Base-by-base conservation (phyloP, 1,140 invertebrate genomes). In the Nasonia vitripennis region DNA sequence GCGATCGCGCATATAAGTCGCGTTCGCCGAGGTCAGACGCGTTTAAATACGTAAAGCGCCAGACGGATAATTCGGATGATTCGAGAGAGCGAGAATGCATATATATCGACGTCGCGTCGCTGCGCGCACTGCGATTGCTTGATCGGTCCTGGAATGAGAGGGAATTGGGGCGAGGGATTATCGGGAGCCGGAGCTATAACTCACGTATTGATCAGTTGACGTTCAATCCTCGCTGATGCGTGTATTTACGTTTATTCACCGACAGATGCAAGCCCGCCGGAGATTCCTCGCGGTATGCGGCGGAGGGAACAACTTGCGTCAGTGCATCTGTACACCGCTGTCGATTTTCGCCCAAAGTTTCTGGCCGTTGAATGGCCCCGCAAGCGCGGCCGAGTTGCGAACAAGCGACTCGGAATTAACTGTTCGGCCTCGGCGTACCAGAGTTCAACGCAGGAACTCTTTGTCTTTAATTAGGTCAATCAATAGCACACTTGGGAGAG, bases 31-130 rank as follows among this genome's bases (percentile, higher is more conserved):
- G 87, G 87, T 87, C 84, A 88, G 87, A 89, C 84, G 86, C 81
- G 86, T 68, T 85, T 91, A 90, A 91, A 91, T 91, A 87, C 87
- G 89, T 91, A 89, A 91, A 90, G 87, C 85, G 87, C 87, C 89
- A 90, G 89, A 90, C 90, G 86, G 87, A 89, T 91, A 89, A 91
- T 91, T 90, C 80, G 82, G 89, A 89, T 91, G 87, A 90, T 90
- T 91, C 86, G 86, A 88, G 20, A 62, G 55, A 7, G 17, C 9
- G 12, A 90, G 17, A 70, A 17, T 71, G 41, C 37, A 71, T 70
- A 71, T 48, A n/a, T 17, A n/a, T 62, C 51, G 3, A 55, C 51
- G 90, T 90, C 71, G 67, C n/a, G 68, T 10, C 41, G 9, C 10
- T 78, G 62, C 67, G 80, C 87, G 80, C 87, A 71, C 80, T 31